phyloP scores from a whole-genome alignment of 2,888 invertebrate species.

The Trilocha varians region DNA sequence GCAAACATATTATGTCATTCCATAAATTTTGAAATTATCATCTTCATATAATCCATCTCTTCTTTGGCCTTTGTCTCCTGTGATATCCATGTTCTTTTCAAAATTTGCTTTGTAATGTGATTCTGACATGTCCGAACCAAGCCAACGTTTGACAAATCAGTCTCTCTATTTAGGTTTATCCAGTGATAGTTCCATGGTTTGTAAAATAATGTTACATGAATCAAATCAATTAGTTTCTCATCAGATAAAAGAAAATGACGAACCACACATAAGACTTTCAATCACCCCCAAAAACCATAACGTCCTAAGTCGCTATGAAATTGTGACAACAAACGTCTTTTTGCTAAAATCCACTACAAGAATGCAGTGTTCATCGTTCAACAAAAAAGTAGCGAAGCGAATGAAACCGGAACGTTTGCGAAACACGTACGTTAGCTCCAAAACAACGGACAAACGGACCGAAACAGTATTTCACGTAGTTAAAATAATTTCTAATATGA shows the following conservation, averaged over 20 bases:
- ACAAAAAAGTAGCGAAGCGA: conserved; percentile 15
- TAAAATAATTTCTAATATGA: neutral
- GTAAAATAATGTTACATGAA: neutral
- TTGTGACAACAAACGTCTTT: neutral
- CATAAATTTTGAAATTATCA: too few species aligned
- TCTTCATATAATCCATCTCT: too few species aligned
- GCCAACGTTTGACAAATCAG: too few species aligned
- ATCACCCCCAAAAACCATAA: neutral
- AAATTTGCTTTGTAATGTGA: too few species aligned
- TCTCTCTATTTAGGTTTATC: too few species aligned
- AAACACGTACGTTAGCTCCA: conserved; percentile 21
- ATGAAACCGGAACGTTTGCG: conserved; percentile 30
- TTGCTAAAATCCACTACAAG: conserved; percentile 7
- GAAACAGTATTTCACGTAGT: neutral
- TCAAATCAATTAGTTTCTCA: neutral
- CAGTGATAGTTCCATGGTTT: too few species aligned
- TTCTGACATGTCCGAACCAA: too few species aligned
- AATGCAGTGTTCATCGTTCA: conserved; percentile 23
- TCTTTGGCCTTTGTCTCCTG: too few species aligned
- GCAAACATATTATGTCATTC: too few species aligned
- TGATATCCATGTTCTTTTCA: too few species aligned
- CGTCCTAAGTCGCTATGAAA: neutral
- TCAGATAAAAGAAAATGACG: neutral
- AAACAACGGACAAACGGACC: neutral
- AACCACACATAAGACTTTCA: neutral